These are phyloP conservation scores for Zaprionus africanus DNA, from an alignment of 1,140 invertebrate genomes.

Conservation along the genomic window DNA sequence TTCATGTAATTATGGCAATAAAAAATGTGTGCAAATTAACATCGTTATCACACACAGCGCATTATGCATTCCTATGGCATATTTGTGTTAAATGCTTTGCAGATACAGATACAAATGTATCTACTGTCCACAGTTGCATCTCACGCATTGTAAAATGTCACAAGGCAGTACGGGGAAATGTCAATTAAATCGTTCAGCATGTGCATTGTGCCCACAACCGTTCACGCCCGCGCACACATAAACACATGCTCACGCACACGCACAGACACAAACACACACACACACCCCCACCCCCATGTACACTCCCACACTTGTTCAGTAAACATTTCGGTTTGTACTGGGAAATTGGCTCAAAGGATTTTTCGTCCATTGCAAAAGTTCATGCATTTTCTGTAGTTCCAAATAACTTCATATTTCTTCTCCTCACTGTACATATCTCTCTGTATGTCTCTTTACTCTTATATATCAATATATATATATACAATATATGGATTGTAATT, in stretches of 20 bases:
- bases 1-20: background rate
- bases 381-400: background rate
- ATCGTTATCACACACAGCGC: background rate
- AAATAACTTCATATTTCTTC: constrained; percentile 22
- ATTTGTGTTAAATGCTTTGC: background rate
- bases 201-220: background rate
- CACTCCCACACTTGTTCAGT: background rate
- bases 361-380: background rate
- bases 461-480: constrained; percentile 33
- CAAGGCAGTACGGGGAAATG: constrained; percentile 1
- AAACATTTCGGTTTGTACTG: constrained; percentile 3
- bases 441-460: constrained; percentile 7
- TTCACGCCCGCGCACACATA: background rate
- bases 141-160: constrained; percentile 10
- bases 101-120: constrained; percentile 11
- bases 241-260: constrained; percentile 10
- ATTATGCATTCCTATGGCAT: background rate
- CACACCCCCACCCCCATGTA: background rate
- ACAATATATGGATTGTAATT: constrained; percentile 70
- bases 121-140: background rate
- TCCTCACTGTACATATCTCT: constrained; percentile 10
- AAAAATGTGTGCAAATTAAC: background rate
- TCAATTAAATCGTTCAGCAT: constrained; percentile 7
- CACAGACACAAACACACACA: constrained; percentile 31
- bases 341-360: background rate